Conservation (phyloP, 92 coral and sea anemone species). For the Phenganax subtilis region DNA sequence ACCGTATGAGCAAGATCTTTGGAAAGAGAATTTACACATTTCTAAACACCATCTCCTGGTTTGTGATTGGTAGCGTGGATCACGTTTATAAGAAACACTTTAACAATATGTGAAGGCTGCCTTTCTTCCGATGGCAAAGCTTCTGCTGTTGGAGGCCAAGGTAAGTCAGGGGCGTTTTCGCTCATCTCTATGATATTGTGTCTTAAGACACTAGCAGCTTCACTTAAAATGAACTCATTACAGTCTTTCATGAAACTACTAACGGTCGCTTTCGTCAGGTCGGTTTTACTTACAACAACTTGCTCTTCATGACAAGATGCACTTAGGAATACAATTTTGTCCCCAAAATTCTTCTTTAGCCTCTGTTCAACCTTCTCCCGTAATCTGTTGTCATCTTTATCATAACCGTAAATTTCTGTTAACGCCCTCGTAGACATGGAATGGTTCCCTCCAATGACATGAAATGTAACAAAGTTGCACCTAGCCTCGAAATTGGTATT, state of each 20-base stretch:
- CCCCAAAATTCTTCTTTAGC: neutral
- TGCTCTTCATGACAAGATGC: neutral
- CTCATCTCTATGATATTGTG: neutral
- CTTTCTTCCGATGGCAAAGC: neutral
- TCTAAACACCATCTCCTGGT: neutral
- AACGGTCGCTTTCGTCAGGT: neutral
- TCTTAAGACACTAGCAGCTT: neutral
- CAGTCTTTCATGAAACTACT: neutral
- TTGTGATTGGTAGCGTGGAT: neutral
- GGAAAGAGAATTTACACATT: neutral
- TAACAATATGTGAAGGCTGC: neutral
- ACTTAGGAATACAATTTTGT: neutral
- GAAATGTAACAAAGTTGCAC: neutral
- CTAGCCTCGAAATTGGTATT: conserved; percentile 1
- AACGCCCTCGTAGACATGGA: neutral
- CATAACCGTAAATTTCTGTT: conserved; percentile 5
- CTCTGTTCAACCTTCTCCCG: conserved; percentile 2
- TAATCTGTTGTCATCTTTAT: neutral
- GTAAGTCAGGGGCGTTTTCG: neutral
- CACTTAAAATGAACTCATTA: neutral
- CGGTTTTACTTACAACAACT: neutral
- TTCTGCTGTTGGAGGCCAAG: conserved; percentile 2
- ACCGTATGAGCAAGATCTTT: neutral
- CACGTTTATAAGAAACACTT: neutral
- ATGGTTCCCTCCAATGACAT: conserved; percentile 1